Evolutionary conservation across 2,113 vertebrate genomes (phyloP).

Genomic region (Leucopsar rothschildi): DNA sequence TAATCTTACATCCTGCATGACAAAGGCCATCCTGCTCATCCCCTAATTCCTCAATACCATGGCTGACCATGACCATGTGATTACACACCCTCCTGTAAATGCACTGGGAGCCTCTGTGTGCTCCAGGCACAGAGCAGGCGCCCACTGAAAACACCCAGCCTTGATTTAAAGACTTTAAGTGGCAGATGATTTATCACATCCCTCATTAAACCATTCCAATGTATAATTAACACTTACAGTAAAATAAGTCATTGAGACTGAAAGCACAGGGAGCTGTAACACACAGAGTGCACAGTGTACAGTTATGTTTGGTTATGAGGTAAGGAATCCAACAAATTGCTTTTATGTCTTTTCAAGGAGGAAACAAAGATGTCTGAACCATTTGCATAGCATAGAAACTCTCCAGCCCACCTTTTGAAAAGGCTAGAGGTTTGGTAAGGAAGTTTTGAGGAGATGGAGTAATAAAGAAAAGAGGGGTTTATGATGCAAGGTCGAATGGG

Average conservation of each 20-base stretch:
- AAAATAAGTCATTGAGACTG: background rate
- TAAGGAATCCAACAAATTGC: background rate
- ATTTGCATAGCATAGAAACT: background rate
- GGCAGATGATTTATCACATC: background rate
- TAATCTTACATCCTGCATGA: conserved; percentile 25
- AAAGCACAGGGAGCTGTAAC: background rate
- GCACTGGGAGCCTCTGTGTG: background rate
- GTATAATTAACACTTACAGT: conserved; percentile 27
- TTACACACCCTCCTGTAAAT: background rate
- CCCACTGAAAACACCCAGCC: background rate
- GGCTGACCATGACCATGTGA: background rate
- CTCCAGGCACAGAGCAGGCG: background rate
- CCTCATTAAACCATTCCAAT: background rate
- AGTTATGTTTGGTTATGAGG: background rate
- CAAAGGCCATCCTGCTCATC: background rate
- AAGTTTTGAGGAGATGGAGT: background rate
- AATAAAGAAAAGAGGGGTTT: conserved; percentile 21
- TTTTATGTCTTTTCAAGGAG: conserved; percentile 9
- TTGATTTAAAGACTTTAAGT: conserved; percentile 18
- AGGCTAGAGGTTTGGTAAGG: background rate
- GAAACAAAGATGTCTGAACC: background rate
- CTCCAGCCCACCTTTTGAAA: background rate
- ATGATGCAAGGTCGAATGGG: background rate
- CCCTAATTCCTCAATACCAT: background rate
- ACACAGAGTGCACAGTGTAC: background rate